Conservation (phyloP, 2,797 vertebrate genomes). For the Danionella dracula region DNA sequence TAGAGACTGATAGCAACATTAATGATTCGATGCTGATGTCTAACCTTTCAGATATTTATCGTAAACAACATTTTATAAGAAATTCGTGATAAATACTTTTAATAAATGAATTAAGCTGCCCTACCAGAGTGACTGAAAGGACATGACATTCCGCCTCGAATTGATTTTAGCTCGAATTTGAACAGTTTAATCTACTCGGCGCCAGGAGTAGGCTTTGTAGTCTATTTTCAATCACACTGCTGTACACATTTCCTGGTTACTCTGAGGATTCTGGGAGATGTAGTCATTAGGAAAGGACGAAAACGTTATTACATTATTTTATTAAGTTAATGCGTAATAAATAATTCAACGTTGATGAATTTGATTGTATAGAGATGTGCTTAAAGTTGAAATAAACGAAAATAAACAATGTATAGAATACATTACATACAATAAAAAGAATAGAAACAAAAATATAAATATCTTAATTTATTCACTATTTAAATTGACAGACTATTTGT, state of each 20-base stretch:
- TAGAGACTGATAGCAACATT: too few relatives aligned
- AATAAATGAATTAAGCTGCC: too few relatives aligned
- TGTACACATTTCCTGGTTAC: background rate
- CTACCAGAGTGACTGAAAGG: constrained; percentile 52
- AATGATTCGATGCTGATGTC: background rate
- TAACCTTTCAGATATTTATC: too few relatives aligned
- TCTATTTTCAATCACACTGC: background rate
- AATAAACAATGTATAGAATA: too few relatives aligned
- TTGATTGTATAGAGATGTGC: too few relatives aligned
- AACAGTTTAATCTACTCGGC: background rate
- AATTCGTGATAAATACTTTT: too few relatives aligned
- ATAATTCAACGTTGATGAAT: background rate
- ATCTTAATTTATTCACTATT: too few relatives aligned
- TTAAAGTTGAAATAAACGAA: too few relatives aligned
- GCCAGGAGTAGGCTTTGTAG: background rate
- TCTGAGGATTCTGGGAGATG: constrained; percentile 37
- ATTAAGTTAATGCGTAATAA: background rate
- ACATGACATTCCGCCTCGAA: constrained; percentile 53
- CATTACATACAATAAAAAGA: too few relatives aligned
- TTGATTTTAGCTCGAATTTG: background rate
- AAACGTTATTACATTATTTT: background rate
- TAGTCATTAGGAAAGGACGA: background rate
- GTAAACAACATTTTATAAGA: too few relatives aligned
- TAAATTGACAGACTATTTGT: too few relatives aligned
- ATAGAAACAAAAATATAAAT: too few relatives aligned